phyloP scores from a whole-genome alignment of 2,113 vertebrate species.

The Dinomys branickii region DNA sequence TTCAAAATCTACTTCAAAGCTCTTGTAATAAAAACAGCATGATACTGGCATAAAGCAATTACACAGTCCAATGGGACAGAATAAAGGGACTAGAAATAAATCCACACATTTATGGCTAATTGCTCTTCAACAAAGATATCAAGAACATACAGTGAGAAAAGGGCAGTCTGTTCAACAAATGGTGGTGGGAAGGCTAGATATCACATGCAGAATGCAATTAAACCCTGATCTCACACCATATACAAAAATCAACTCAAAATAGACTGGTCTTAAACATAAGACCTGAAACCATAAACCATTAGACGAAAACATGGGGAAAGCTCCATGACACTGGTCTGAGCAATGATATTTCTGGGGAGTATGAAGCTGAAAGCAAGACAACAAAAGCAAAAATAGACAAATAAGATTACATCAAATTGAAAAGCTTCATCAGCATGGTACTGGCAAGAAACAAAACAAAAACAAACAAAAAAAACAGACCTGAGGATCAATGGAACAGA shows the following conservation, averaged over 20 bases:
- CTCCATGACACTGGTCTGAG: background rate
- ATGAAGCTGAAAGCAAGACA: background rate
- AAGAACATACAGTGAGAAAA: background rate
- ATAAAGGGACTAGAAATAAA: background rate
- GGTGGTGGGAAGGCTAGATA: background rate
- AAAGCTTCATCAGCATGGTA: background rate
- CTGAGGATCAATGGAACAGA: too few species aligned
- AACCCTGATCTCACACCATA: background rate
- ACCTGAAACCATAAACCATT: background rate
- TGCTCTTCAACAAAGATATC: background rate
- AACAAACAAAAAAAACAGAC: too few species aligned
- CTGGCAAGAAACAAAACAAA: too few species aligned
- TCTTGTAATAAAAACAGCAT: background rate
- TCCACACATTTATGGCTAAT: background rate
- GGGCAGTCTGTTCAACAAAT: background rate
- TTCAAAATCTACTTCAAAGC: conserved; percentile 15
- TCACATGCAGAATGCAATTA: background rate
- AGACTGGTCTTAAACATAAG: background rate
- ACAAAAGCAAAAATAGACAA: background rate
- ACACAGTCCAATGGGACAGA: background rate
- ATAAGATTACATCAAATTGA: background rate
- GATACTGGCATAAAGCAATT: background rate
- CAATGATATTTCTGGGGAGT: background rate
- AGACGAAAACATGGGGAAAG: background rate
- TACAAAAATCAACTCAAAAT: background rate